phyloP scores from a whole-genome alignment of 2,113 vertebrate genomes.

The Oncorhynchus nerka region DNA sequence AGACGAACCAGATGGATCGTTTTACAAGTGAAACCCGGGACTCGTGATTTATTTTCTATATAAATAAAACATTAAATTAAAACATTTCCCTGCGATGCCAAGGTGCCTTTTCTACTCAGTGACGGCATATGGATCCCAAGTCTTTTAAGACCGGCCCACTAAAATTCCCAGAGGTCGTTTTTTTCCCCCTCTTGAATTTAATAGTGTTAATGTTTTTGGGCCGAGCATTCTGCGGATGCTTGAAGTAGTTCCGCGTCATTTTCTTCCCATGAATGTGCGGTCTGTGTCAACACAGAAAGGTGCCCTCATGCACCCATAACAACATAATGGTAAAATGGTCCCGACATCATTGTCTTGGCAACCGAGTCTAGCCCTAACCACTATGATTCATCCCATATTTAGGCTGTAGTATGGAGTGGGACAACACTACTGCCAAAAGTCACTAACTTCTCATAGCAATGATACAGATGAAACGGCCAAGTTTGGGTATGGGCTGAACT shows the following conservation, averaged over 20 bases:
- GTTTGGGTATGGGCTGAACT: not conserved
- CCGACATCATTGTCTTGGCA: slow-evolving; percentile 32
- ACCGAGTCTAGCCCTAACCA: slow-evolving; percentile 11
- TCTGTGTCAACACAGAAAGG: slow-evolving; percentile 1
- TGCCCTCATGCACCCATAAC: slow-evolving; percentile 16
- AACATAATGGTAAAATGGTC: slow-evolving; percentile 14
- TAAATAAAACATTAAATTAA: no score
- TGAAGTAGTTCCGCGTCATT: not conserved
- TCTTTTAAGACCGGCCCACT: not conserved
- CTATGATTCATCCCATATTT: slow-evolving; percentile 22
- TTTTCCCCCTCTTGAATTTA: not conserved
- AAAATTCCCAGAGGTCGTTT: not conserved
- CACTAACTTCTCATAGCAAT: no score
- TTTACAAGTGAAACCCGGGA: slow-evolving; percentile 9
- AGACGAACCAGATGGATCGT: not conserved
- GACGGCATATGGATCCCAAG: not conserved
- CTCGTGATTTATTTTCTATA: not conserved
- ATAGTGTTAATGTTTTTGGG: not conserved
- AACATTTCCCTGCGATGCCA: not conserved
- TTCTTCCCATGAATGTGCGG: slow-evolving; percentile 1
- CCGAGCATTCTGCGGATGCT: slow-evolving; percentile 1
- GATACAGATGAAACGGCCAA: not conserved
- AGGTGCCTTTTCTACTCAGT: not conserved
- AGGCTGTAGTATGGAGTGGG: not conserved
- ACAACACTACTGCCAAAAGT: slow-evolving; percentile 13